phyloP scores from a whole-genome alignment of 1,140 invertebrate genomes.

The Drosophila melanica region DNA sequence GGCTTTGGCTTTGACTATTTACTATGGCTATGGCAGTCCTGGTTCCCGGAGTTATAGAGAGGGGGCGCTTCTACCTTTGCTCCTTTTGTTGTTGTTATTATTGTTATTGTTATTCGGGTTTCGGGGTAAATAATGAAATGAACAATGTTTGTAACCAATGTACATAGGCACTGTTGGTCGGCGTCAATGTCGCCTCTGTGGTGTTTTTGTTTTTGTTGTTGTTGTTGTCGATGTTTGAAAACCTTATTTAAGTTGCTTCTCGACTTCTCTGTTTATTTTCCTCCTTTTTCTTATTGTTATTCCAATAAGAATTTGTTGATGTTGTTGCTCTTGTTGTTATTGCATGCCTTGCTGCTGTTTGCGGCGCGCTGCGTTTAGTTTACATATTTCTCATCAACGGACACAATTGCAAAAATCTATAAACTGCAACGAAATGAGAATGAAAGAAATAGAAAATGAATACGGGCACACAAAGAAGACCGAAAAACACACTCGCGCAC shows the following conservation, averaged over 20 bases:
- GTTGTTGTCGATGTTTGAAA: conserved; percentile 33
- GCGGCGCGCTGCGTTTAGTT: conserved; percentile 67
- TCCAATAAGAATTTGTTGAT: conserved; percentile 52
- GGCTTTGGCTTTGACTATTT: conserved; percentile 64
- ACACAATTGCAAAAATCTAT: conserved; percentile 82
- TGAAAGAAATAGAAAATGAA: conserved; percentile 64
- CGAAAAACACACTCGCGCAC: conserved; percentile 54
- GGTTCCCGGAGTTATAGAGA: conserved; percentile 37
- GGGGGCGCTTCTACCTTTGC: conserved; percentile 23
- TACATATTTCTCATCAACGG: conserved; percentile 81
- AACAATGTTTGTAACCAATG: conserved; percentile 51
- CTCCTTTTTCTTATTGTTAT: conserved; percentile 43
- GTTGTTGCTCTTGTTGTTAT: conserved; percentile 32
- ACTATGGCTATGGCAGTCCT: conserved; percentile 74
- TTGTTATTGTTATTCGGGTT: conserved; percentile 33
- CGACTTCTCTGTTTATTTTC: conserved; percentile 3
- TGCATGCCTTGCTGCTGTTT: conserved; percentile 49
- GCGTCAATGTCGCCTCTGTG: conserved; percentile 31
- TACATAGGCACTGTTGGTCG: conserved; percentile 72
- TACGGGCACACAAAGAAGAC: conserved; percentile 64
- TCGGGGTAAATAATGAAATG: conserved; percentile 37
- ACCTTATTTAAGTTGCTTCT: conserved; percentile 22
- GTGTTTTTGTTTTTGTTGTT: conserved; percentile 13
- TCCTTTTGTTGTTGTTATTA: conserved; percentile 13
- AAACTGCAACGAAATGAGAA: conserved; percentile 78